Evolutionary conservation across 1,140 invertebrate species (phyloP).

Genomic region (Anoplophora glabripennis): DNA sequence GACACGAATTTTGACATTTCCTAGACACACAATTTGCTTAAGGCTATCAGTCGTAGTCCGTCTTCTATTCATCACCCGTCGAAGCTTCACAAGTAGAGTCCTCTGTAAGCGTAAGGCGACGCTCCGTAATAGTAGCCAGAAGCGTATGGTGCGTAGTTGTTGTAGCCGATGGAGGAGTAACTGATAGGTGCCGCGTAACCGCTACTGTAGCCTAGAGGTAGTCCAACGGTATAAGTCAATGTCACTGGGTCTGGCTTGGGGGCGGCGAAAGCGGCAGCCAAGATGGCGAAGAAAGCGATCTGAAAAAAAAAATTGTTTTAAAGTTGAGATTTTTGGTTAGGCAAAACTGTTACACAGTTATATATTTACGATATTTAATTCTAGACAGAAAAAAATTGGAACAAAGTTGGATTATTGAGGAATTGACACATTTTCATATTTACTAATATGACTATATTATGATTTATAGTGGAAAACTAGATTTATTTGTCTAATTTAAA

Average conservation of each 20-base stretch:
- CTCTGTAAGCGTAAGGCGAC: conserved; percentile 9
- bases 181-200: conserved; percentile 4
- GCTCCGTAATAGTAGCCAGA: conserved; percentile 11
- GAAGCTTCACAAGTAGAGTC: background rate
- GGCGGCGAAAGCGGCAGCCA: conserved; percentile 18
- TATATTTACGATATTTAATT: too few relatives aligned
- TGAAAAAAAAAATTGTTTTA: conserved; percentile 6
- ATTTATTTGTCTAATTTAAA: too few relatives aligned
- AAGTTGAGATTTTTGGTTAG: too few relatives aligned
- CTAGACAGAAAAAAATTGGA: too few relatives aligned
- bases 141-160: conserved; percentile 12
- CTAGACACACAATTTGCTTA: conserved; percentile 12
- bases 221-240: background rate
- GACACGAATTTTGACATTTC: background rate
- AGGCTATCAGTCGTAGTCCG: conserved; percentile 11
- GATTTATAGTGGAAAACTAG: too few relatives aligned
- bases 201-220: background rate
- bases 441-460: too few relatives aligned
- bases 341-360: too few relatives aligned
- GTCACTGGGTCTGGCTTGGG: conserved; percentile 3
- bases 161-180: conserved; percentile 14
- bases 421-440: too few relatives aligned
- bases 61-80: conserved; percentile 1
- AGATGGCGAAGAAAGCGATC: conserved; percentile 23
- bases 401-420: too few relatives aligned